Percentiles rank a stretch among this genome's conserved stretches.
Conservation (phyloP, 2,113 vertebrate genomes). For the Chitala chitala region DNA sequence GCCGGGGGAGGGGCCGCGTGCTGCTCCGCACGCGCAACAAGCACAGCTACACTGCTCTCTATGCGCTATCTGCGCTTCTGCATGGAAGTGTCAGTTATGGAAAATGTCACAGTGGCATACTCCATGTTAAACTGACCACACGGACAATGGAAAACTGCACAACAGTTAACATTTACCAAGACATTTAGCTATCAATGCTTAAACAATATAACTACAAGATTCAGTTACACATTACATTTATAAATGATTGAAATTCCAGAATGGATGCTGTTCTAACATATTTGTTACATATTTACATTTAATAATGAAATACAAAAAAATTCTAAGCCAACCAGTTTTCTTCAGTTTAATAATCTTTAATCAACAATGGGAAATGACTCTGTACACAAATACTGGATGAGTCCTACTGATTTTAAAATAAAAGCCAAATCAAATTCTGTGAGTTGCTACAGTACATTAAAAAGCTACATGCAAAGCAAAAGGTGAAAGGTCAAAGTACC, state of each 20-base stretch:
- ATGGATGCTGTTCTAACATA: background rate
- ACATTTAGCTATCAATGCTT: constrained; percentile 12
- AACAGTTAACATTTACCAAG: constrained; percentile 21
- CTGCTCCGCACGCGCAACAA: background rate
- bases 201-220: constrained; percentile 11
- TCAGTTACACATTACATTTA: background rate
- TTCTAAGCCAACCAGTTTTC: background rate
- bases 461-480: constrained; percentile 99
- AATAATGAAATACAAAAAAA: constrained; percentile 16
- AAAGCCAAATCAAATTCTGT: constrained; percentile 88
- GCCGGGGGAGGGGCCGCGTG: too few relatives aligned
- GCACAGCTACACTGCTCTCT: background rate
- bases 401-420: constrained; percentile 59
- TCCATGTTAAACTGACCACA: constrained; percentile 50
- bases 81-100: constrained; percentile 11
- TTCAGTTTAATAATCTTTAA: background rate
- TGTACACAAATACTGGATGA: constrained; percentile 39
- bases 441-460: constrained; percentile 90
- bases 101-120: constrained; percentile 42
- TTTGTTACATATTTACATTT: constrained; percentile 16
- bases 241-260: constrained; percentile 2
- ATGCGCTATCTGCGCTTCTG: background rate
- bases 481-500: constrained; percentile 99
- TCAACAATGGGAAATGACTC: constrained; percentile 17
- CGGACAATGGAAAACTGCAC: constrained; percentile 53